Evolutionary conservation across 2,113 vertebrate species (phyloP).

Genomic region (Daphoenositta chrysoptera): DNA sequence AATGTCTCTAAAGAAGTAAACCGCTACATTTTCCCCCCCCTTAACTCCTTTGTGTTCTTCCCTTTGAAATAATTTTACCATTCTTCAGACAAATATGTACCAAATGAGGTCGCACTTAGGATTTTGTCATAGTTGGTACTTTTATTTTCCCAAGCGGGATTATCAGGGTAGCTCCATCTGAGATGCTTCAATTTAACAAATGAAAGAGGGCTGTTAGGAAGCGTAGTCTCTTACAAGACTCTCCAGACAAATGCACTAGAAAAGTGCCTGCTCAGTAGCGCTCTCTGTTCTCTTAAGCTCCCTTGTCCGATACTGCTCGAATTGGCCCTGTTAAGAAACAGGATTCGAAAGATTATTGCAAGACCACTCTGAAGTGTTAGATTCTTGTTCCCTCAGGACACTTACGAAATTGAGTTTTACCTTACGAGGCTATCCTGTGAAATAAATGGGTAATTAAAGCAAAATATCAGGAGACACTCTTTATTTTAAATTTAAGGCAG

Average conservation of each 20-base stretch:
- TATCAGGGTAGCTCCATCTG: background rate
- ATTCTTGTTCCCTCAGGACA: background rate
- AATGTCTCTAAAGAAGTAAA: background rate
- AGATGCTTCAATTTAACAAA: background rate
- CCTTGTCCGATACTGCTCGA: background rate
- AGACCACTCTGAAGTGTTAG: background rate
- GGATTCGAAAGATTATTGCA: background rate
- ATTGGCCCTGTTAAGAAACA: background rate
- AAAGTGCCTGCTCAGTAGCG: background rate
- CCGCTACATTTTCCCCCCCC: background rate
- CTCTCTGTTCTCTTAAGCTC: background rate
- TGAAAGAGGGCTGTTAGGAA: background rate
- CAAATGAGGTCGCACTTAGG: background rate
- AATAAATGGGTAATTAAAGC: background rate
- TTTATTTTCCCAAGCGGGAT: background rate
- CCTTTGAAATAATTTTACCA: background rate
- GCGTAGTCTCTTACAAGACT: background rate
- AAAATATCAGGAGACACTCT: background rate
- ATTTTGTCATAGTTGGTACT: background rate
- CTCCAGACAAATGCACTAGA: background rate
- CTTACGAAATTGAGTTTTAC: background rate
- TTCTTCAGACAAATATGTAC: background rate
- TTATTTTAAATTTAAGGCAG: background rate
- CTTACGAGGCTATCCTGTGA: background rate
- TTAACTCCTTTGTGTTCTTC: background rate